These are phyloP conservation scores for Saturnia pavonia DNA, from an alignment of 2,888 invertebrate species.

Conservation along the genomic window DNA sequence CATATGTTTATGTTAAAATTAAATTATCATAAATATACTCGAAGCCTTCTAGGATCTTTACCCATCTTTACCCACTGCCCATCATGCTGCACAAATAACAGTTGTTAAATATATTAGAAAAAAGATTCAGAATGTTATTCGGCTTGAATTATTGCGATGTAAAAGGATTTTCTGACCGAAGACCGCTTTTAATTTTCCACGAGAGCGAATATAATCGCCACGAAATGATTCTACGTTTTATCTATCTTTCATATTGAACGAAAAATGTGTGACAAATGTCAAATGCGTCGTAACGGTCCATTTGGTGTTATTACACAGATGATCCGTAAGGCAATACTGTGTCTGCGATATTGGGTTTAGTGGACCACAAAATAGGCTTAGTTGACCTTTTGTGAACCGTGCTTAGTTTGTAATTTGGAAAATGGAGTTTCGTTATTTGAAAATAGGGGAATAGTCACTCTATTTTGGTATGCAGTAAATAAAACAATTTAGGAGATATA, in stretches of 20 bases:
- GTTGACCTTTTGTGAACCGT: conserved; percentile 6
- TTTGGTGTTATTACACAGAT: conserved; percentile 14
- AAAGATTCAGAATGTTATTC: background rate
- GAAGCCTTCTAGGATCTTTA: too few species aligned
- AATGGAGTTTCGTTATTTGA: conserved; percentile 8
- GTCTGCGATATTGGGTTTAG: conserved; percentile 13
- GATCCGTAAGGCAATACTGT: conserved; percentile 11
- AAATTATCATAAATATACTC: too few species aligned
- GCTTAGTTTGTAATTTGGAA: conserved; percentile 13
- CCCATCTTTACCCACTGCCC: too few species aligned
- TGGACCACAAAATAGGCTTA: conserved; percentile 13
- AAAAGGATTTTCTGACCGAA: background rate
- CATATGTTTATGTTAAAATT: too few species aligned
- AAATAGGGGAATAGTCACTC: background rate
- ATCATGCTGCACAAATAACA: too few species aligned
- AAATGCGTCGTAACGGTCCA: conserved; percentile 10
- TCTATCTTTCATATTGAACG: conserved; percentile 4
- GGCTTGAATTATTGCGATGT: background rate
- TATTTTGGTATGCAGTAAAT: background rate
- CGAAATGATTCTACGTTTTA: background rate
- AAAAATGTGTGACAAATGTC: conserved; percentile 13
- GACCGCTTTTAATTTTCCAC: conserved; percentile 9
- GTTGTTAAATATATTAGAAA: background rate
- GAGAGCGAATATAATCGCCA: background rate
- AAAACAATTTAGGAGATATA: background rate